Percentiles rank a stretch among this genome's conserved stretches.
Evolutionary conservation across 2,113 vertebrate species (phyloP).

Genomic region (Sorex araneus): DNA sequence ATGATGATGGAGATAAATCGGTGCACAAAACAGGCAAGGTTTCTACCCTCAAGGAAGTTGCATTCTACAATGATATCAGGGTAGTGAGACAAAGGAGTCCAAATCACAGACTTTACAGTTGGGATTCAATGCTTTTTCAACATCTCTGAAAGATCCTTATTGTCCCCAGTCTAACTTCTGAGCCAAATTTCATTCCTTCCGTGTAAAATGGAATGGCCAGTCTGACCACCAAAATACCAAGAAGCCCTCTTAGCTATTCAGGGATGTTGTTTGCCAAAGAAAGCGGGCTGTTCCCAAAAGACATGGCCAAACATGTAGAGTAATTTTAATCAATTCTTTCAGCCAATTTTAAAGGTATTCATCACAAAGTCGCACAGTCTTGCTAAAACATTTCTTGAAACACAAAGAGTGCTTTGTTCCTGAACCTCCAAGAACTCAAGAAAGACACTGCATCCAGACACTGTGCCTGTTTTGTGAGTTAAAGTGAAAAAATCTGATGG

Average conservation of each 20-base stretch:
- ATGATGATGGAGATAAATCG: neutral
- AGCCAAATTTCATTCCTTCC: conserved; percentile 56
- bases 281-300: conserved; percentile 1
- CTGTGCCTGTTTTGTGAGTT: conserved; percentile 73
- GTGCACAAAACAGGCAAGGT: neutral
- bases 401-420: conserved; percentile 76
- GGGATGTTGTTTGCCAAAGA: neutral
- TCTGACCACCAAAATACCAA: conserved; percentile 26
- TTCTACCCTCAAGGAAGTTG: neutral
- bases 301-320: conserved; percentile 38
- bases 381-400: conserved; percentile 54
- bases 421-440: conserved; percentile 44
- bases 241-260: neutral
- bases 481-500: conserved; percentile 67
- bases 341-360: conserved; percentile 69
- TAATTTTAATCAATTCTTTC: conserved; percentile 70
- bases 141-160: conserved; percentile 13
- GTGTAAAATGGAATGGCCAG: conserved; percentile 3
- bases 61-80: neutral
- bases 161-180: neutral
- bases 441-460: conserved; percentile 40
- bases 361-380: conserved; percentile 47
- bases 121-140: neutral
- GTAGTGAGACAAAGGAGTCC: neutral
- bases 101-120: neutral